Conservation (phyloP, 2,888 invertebrate species). For the Sinotaia quadrata region DNA sequence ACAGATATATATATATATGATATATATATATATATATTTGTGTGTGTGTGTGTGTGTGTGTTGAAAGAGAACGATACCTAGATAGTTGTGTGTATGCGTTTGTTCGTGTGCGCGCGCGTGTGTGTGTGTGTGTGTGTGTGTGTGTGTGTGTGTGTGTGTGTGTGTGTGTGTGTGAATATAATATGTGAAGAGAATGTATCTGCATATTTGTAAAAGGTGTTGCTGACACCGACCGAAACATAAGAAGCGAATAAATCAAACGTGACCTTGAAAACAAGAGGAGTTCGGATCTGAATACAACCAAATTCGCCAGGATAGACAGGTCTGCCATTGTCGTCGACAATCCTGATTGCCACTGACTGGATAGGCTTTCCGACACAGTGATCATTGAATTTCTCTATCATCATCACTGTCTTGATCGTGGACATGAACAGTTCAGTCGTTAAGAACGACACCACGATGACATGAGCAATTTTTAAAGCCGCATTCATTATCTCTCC, state of each 20-base stretch:
- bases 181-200: no score
- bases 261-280: slow-evolving; percentile 13
- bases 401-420: neutral
- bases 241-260: neutral
- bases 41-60: neutral
- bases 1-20: neutral
- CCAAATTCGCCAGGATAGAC: neutral
- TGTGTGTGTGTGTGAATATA: neutral
- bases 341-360: neutral
- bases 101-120: neutral
- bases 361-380: neutral
- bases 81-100: neutral
- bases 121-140: neutral
- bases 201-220: no score
- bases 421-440: slow-evolving; percentile 10
- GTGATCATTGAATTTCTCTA: neutral
- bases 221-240: neutral
- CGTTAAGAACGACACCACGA: slow-evolving; percentile 6
- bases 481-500: neutral
- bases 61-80: neutral
- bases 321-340: neutral
- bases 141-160: neutral
- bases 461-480: neutral
- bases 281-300: slow-evolving; percentile 9
- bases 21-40: neutral